phyloP scores from a whole-genome alignment of 2,797 vertebrate genomes.

The Sebastes vulpes region DNA sequence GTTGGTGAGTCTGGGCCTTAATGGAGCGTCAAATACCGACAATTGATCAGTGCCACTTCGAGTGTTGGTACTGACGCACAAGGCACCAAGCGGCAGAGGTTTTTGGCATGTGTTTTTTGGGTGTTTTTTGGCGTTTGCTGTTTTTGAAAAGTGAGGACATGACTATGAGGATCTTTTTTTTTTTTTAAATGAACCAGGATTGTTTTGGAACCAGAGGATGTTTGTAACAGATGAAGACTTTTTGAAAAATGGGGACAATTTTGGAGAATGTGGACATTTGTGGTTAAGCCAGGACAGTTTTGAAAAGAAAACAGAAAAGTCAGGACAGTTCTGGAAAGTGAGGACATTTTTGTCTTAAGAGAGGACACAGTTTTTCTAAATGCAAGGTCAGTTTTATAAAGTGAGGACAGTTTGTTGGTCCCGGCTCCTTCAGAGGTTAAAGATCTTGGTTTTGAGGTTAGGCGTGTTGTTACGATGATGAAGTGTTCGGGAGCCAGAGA shows the following conservation, averaged over 20 bases:
- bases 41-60: no score
- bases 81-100: no score
- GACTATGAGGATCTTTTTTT: neutral
- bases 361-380: neutral
- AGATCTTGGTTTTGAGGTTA: neutral
- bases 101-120: rapidly evolving
- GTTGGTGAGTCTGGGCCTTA: no score
- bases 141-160: neutral
- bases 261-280: neutral
- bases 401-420: neutral
- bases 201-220: neutral
- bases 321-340: neutral
- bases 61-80: no score
- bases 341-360: neutral
- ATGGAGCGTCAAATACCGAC: no score
- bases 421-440: neutral
- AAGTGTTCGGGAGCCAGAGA: neutral
- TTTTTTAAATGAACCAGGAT: neutral
- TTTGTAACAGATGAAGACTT: neutral
- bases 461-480: neutral
- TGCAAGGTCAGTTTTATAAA: neutral
- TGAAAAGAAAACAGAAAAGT: neutral
- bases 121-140: no score
- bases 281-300: no score
- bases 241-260: neutral